Conservation (phyloP, 2,113 vertebrate species). For the Monopterus albus region DNA sequence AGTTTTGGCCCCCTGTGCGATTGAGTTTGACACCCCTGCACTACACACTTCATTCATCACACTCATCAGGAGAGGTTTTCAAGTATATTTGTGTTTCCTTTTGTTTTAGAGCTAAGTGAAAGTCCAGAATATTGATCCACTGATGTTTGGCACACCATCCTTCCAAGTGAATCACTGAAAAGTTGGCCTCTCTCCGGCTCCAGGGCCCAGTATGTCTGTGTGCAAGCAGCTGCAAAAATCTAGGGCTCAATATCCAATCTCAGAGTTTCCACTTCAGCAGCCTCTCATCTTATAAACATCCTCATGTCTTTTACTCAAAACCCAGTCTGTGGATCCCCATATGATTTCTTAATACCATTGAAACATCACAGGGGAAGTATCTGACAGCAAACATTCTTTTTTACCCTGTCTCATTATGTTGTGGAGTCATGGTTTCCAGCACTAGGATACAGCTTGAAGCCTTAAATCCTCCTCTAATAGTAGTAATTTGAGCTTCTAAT, state of each 20-base stretch:
- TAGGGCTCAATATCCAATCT: slow-evolving; percentile 55
- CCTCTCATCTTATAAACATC: slow-evolving; percentile 49
- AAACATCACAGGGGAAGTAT: slow-evolving; percentile 14
- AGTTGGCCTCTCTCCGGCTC: neutral
- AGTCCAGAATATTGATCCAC: slow-evolving; percentile 40
- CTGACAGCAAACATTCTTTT: slow-evolving; percentile 1
- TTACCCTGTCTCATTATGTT: neutral
- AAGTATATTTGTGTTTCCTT: neutral
- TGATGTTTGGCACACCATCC: neutral
- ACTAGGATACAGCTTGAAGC: slow-evolving; percentile 25
- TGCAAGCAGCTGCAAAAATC: slow-evolving; percentile 10
- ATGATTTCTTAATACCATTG: slow-evolving; percentile 52
- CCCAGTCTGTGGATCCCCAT: slow-evolving; percentile 31
- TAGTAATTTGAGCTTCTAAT: slow-evolving; percentile 60
- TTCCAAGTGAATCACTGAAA: neutral
- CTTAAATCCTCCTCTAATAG: slow-evolving; percentile 56
- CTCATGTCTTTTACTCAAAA: slow-evolving; percentile 32
- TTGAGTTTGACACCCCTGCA: too few species aligned
- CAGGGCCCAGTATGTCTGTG: neutral
- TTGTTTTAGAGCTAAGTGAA: neutral
- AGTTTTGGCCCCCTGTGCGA: too few species aligned
- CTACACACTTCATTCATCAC: too few species aligned
- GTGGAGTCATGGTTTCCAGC: slow-evolving; percentile 15
- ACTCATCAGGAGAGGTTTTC: slow-evolving; percentile 6
- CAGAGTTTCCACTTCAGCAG: slow-evolving; percentile 31